Evolutionary conservation across 2,888 invertebrate genomes (phyloP), one percentile per base, ranked within the genome.

Genomic region (Catocala fraxini): DNA sequence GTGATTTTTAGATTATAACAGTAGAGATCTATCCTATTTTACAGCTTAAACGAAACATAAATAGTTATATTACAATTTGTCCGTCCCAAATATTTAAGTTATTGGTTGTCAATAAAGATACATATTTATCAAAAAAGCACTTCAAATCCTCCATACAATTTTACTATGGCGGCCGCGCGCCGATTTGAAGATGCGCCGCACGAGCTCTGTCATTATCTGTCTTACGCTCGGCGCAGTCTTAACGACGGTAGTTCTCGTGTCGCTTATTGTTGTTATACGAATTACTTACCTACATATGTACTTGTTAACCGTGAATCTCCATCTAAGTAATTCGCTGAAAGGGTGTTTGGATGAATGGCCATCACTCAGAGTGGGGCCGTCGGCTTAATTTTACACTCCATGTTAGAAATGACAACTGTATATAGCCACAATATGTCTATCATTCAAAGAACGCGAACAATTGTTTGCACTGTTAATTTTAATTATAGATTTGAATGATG

Each of bases 251-350:
- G 35, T 39, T 39, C 35, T 9, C 35, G 35, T 45, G 15, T 34
- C 9, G 10, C 6, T 43, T 47, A 59, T 56, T 53, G 49, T 62
- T 45, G 13, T 49, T 11, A 47, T 58, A 54, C 6, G 12, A 59
- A 64, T 52, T 46, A 63, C 47, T 59, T 49, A 47, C 46, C 49
- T 56, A n/a, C n/a, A n/a, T n/a, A 59, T 58, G 58, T 60, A 77
- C 52, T 64, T 60, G 58, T 59, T 66, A 61, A 63, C 51, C 45
- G 15, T 46, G 62, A 56, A 64, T 66, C 66, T 63, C 53, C 52
- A 54, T 62, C 56, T 63, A 66, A 65, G 73, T 75, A 75, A 75
- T 78, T 66, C 55, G 56, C 61, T 67, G 65, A 76, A 79, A 79
- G 79, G 73, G 70, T 73, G 55, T 68, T 63, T 70, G 56, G 43